phyloP scores from a whole-genome alignment of 2,113 vertebrate species.

The western clawed frog (Xenopus tropicalis) region UCB_Xtro_10.0 CM004450.2:45510001-45510500 shows the following conservation, averaged over 20 bases:
- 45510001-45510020: not conserved
- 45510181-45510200: conserved; percentile 52
- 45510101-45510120: conserved; percentile 52
- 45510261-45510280: no score
- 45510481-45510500: no score
- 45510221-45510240: conserved; percentile 48
- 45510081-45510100: conserved; percentile 55
- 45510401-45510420: no score
- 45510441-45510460: no score
- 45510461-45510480: no score
- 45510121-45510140: conserved; percentile 59
- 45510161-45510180: conserved; percentile 49
- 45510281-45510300: no score
- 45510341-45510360: no score
- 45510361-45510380: no score
- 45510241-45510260: conserved; percentile 35
- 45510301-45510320: no score
- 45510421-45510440: no score
- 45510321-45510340: no score
- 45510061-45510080: conserved; percentile 43
- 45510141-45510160: conserved; percentile 52
- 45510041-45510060: conserved; percentile 41
- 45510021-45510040: conserved; percentile 9
- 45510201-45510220: conserved; percentile 46
- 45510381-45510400: no score